Base-by-base conservation (phyloP, 2,797 vertebrate genomes). In the Balearica regulorum region DNA sequence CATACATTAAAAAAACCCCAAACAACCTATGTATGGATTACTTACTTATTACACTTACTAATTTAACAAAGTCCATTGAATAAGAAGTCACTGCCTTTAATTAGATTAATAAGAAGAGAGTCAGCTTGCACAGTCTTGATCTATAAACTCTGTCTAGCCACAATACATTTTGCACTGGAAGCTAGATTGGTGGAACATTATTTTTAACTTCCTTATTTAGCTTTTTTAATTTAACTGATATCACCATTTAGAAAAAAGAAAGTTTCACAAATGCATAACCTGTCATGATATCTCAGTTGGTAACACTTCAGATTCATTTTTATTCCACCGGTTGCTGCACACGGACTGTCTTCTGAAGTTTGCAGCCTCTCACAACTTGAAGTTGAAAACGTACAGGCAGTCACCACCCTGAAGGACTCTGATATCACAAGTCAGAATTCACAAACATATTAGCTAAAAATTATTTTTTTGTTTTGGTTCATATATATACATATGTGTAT, bases 361-460 rank as follows among this genome's bases (percentile, higher is more conserved):
- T 54, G 46, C 49, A 85, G 31, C 9, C 24, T 28, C 39, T 54
- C 71, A 58, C 1, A 1, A 10, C 15, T 41, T 26, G 11, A 78
- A 44, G 20, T 0, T 28, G 12, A 39, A 51, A 73, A 90, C 6
- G 39, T 31, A 43, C 19, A 28, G 7, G 37, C 41, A 68, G 35
- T 5, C 17, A 46, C 3, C 26, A 43, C 3, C 1, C 5, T 0
- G 0, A 71, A 43, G 29, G 24, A 8, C 8, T 35, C 43, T 5
- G 8, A 48, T 16, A 7, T 17, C 48, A 46, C 0, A 0, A 55
- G 25, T 17, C 33, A 71, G 41, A 71, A 16, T 66, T 57, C 26
- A 68, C 11, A 78, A 16, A 53, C 24, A 2, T 0, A 43, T 25
- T 1, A 75, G 5, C 29, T 39, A 55, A 41, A 90, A 31, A 16